Evolutionary conservation across 1,140 invertebrate genomes (phyloP), one percentile per base, ranked within the genome.

Genomic region (Triops longicaudatus): DNA sequence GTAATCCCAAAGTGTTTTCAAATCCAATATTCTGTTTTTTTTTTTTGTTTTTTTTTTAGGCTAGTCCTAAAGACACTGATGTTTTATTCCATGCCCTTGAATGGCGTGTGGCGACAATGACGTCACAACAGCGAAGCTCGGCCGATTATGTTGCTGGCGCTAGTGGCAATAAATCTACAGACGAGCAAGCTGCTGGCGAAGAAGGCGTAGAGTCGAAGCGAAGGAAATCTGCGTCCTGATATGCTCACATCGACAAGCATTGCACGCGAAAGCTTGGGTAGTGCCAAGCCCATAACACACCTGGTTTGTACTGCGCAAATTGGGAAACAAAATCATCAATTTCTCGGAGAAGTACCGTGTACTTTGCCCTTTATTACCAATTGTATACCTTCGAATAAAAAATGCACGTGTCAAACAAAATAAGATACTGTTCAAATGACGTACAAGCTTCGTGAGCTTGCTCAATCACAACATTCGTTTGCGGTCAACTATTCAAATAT

Each of bases 21-120:
- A 22, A 17, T 14, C 4, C 14, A 75, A 22, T 42, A 14, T 43
- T 75, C 11, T 22, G 14, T 74, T 26, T 12, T 44, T 27, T 78
- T n/a, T 74, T 22, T 17, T 74, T 41, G n/a, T 74, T 10, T 28
- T 17, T 44, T n/a, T 63, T 41, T 1, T 85, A 92, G 91, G 91
- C 92, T 17, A 90, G 89, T 75, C 90, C 90, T 0, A 91, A 90
- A 75, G 93, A 96, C 82, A 90, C 91, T 11, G 90, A 90, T 74
- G 89, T 91, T 79, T 83, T 96, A 50, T 87, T 91, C 81, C 87
- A 88, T 81, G 89, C 91, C 1, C 83, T 96, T 41, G 87, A 91
- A 76, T 88, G 88, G 81, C 85, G 92, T 27, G 84, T 91, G 72
- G 85, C 81, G 43, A 80, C 81, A 22, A 78, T 83, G 0, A 81